Conservation (phyloP, 2,888 invertebrate species). For the Agrenia bidenticulata region DNA sequence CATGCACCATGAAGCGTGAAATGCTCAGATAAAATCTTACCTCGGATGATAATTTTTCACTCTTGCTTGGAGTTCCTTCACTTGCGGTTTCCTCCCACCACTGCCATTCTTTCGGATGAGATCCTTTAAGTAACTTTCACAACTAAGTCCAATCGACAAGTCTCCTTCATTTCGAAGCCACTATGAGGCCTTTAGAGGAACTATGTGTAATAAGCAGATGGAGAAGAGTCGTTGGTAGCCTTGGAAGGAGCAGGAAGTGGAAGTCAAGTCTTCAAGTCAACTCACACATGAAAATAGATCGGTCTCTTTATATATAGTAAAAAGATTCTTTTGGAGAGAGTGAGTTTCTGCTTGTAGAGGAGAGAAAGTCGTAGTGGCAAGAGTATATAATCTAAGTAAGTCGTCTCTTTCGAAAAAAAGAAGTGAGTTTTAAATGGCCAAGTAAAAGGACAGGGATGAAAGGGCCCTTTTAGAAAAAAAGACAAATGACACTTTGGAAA, state of each 20-base stretch:
- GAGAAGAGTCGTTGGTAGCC: neutral
- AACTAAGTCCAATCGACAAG: constrained; percentile 17
- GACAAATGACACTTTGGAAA: constrained; percentile 31
- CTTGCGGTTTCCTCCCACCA: constrained; percentile 22
- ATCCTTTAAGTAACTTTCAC: constrained; percentile 15
- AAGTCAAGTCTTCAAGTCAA: constrained; percentile 14
- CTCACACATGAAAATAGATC: constrained; percentile 32
- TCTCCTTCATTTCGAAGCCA: neutral
- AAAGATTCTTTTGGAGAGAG: no score
- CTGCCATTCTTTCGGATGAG: constrained; percentile 16
- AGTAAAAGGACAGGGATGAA: constrained; percentile 6
- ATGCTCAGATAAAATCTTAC: constrained; percentile 51
- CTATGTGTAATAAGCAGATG: neutral
- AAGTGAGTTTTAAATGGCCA: neutral
- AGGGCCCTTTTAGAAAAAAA: constrained; percentile 7
- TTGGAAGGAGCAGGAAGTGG: no score
- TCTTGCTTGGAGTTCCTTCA: constrained; percentile 22
- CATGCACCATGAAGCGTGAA: constrained; percentile 52
- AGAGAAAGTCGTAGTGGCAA: no score
- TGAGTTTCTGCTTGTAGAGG: no score
- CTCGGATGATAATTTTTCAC: constrained; percentile 49
- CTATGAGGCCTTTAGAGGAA: neutral
- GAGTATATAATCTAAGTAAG: no score
- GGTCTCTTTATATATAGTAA: neutral
- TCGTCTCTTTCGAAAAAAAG: no score